These are phyloP conservation scores for Agrenia bidenticulata DNA, from an alignment of 2,888 invertebrate species.

Conservation along the genomic window DNA sequence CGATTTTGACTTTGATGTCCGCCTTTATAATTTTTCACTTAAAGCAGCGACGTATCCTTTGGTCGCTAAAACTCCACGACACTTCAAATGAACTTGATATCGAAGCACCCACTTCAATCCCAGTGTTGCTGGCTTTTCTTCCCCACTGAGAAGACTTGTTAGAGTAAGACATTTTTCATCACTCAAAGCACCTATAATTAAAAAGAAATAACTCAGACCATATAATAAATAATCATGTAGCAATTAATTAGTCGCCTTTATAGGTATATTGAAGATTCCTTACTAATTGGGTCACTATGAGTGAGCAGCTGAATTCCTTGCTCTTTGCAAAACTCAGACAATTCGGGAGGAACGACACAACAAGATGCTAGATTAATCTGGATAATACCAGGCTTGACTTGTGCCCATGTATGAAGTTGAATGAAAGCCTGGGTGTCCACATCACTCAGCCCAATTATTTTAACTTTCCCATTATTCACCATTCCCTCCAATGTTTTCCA, in stretches of 20 bases:
- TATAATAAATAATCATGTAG: background rate
- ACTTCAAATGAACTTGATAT: slow-evolving; percentile 86
- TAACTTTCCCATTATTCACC: slow-evolving; percentile 66
- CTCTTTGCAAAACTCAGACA: slow-evolving; percentile 85
- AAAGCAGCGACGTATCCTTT: slow-evolving; percentile 74
- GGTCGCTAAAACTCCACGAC: slow-evolving; percentile 83
- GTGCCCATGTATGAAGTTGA: slow-evolving; percentile 72
- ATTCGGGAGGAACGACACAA: slow-evolving; percentile 87
- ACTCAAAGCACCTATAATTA: slow-evolving; percentile 25
- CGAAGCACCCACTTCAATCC: slow-evolving; percentile 73
- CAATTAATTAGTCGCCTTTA: background rate
- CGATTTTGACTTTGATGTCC: background rate
- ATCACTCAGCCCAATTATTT: slow-evolving; percentile 82
- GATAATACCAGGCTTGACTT: slow-evolving; percentile 79
- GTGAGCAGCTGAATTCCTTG: slow-evolving; percentile 91
- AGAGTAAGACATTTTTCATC: slow-evolving; percentile 25
- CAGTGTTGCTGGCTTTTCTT: background rate
- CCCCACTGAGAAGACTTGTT: slow-evolving; percentile 54
- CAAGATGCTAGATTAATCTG: slow-evolving; percentile 91
- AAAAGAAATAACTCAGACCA: too few species aligned
- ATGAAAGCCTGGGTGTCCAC: slow-evolving; percentile 79
- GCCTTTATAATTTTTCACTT: background rate
- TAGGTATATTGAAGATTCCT: too few species aligned
- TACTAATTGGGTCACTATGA: slow-evolving; percentile 90
- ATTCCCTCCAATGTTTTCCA: slow-evolving; percentile 78